Base-by-base conservation (phyloP, 35 echinoderm and acorn worm genomes). In the Amphiura filiformis region DNA sequence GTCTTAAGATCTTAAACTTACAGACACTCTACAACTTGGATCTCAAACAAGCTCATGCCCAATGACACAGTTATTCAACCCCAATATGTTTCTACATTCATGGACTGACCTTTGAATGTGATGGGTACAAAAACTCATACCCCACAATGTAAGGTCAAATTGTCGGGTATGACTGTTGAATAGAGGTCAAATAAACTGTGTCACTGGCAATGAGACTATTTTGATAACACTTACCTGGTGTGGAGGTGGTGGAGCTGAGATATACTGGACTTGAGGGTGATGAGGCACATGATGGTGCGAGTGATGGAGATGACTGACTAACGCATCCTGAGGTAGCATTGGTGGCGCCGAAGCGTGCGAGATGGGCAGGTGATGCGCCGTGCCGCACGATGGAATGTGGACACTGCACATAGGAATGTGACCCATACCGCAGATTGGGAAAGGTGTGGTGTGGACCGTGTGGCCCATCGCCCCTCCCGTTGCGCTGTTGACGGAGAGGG, bases 361-460 rank as follows among this genome's bases (percentile, higher is more conserved):
- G 38, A 99, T 90, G 0, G 94, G 90, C 77, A 87, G 76, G 39
- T 82, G 70, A 39, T 94, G 93, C 78, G 76, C 87, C 32, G 84
- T 86, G 86, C 87, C 84, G 93, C 96, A 99, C 20, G 90, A 90
- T 23, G 96, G 96, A 41, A 99, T 87, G 84, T 99, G 96, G 70
- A 99, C 89, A 36, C 93, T 87, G 76, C 96, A 99, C 40, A 94
- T 82, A 14, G 96, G 96, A 39, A 99, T 79, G 90, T 99, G 96
- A 57, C 96, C 92, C 87, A 94, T 87, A 39, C 90, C 81, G 44
- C 96, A 99, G 75, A 98, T 84, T 37, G 96, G 92, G 82, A 99
- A 90, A 17, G 93, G 90, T 36, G 90, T 86, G 83, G 88, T 83
- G 75, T 83, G 80, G 78, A 39, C 70, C 82, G 84, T 78, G 56